Evolutionary conservation across 1,140 invertebrate genomes (phyloP).

Genomic region (Microplitis mediator): DNA sequence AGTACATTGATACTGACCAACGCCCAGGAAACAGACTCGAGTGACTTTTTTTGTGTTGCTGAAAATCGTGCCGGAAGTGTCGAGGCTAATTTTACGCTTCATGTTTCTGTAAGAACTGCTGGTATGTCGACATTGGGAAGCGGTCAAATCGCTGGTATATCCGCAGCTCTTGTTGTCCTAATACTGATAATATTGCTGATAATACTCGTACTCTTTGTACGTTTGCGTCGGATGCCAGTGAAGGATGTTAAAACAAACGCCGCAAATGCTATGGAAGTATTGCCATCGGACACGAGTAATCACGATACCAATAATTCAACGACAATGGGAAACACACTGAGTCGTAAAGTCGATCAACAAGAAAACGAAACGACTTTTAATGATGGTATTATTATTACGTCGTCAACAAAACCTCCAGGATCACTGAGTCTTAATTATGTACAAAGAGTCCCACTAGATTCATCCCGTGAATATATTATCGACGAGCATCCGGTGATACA

Average conservation of each 20-base stretch:
- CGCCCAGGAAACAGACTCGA: conserved; percentile 85
- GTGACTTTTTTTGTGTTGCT: conserved; percentile 88
- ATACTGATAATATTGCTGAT: conserved; percentile 78
- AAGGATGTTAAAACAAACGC: conserved; percentile 75
- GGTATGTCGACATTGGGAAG: conserved; percentile 81
- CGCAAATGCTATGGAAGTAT: conserved; percentile 69
- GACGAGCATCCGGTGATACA: conserved; percentile 37
- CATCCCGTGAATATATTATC: conserved; percentile 42
- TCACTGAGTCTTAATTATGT: conserved; percentile 49
- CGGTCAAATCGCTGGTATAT: conserved; percentile 84
- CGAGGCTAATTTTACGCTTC: conserved; percentile 89
- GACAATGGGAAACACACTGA: conserved; percentile 51
- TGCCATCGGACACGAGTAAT: conserved; percentile 65
- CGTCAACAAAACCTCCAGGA: conserved; percentile 41
- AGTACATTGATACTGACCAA: conserved; percentile 84
- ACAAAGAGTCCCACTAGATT: conserved; percentile 44
- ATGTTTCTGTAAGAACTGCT: conserved; percentile 76
- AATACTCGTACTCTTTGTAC: conserved; percentile 74
- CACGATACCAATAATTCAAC: conserved; percentile 22
- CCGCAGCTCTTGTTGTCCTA: conserved; percentile 79
- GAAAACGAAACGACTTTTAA: conserved; percentile 52
- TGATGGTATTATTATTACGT: not conserved
- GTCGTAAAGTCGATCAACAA: conserved; percentile 43
- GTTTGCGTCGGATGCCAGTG: conserved; percentile 71
- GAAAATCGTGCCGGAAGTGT: conserved; percentile 90